Percentiles rank a stretch among this genome's conserved stretches.
phyloP scores from a whole-genome alignment of 2,888 invertebrate species.

The Pterostichus niger region DNA sequence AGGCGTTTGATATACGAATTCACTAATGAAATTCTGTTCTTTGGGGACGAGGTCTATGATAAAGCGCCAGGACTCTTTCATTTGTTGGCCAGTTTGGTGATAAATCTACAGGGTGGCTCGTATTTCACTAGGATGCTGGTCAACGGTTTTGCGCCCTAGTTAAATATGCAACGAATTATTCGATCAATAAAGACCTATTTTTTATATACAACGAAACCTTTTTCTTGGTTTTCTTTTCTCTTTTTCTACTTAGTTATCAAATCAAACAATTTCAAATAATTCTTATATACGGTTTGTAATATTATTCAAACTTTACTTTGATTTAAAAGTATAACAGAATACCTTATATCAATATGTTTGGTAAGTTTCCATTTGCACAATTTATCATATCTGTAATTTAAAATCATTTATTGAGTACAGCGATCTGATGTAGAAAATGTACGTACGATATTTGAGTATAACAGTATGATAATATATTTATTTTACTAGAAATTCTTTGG shows the following conservation, averaged over 20 bases:
- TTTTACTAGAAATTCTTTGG: too few species aligned
- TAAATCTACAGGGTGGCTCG: constrained; percentile 51
- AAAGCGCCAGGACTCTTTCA: constrained; percentile 39
- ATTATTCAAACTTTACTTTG: too few species aligned
- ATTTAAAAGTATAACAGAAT: too few species aligned
- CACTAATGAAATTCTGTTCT: constrained; percentile 61
- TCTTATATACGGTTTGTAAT: background rate
- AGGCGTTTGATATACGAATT: constrained; percentile 48
- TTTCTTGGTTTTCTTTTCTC: background rate
- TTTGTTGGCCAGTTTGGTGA: constrained; percentile 32
- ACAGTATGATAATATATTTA: too few species aligned
- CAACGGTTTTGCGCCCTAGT: constrained; percentile 30
- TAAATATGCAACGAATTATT: constrained; percentile 37
- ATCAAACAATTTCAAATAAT: background rate
- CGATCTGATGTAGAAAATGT: too few species aligned
- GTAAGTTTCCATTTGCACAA: too few species aligned
- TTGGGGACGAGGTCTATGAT: constrained; percentile 49
- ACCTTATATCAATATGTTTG: too few species aligned
- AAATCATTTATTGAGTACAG: too few species aligned
- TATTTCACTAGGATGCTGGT: constrained; percentile 27
- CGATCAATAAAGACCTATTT: constrained; percentile 34
- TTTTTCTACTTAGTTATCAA: background rate
- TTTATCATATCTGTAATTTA: too few species aligned
- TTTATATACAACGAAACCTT: constrained; percentile 11
- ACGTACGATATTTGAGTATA: too few species aligned